Base-by-base conservation (phyloP, 2,113 vertebrate genomes). In the Tetrax tetrax region DNA sequence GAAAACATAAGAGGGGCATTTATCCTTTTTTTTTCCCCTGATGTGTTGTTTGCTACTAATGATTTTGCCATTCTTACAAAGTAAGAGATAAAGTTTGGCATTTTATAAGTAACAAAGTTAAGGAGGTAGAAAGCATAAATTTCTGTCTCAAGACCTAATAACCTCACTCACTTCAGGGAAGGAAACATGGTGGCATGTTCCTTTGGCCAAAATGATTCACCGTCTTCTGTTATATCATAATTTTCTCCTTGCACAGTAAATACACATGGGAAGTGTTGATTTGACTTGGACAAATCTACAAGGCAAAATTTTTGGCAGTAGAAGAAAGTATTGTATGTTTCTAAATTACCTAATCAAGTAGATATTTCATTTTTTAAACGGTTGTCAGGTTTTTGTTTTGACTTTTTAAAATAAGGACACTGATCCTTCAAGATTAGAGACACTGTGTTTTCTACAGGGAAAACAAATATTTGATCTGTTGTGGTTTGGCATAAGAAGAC, bases 291-390 rank as follows among this genome's bases (percentile, higher is more conserved):
- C 94, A 93, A 80, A 96, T 95, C 95, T 97, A 97, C 96, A 97
- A 96, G 95, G 96, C 92, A 97, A 81, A 92, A 82, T 61, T 90
- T 97, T 95, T 97, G 95, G 93, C 94, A 97, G 75, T 72, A 95
- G 94, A 97, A 96, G 92, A 97, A 97, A 96, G 76, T 95, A 86
- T 95, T 97, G 94, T 95, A 59, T 97, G 84, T 91, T 96, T 97
- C 96, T 97, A 93, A 96, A 96, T 96, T 96, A 97, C 95, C 96
- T 97, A 97, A 96, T 97, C 96, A 97, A 96, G 61, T 88, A 98
- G 90, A 87, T 98, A 97, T 96, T 97, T 96, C 71, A 95, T 96
- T 96, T 96, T 95, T 95, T 94, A 97, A 97, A 89, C 38, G 64
- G 75, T 92, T 97, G 70, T 96, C 96, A 95, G 87, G 69, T 93